Conservation (phyloP, 2,113 vertebrate species). For the Vireo altiloquus region DNA sequence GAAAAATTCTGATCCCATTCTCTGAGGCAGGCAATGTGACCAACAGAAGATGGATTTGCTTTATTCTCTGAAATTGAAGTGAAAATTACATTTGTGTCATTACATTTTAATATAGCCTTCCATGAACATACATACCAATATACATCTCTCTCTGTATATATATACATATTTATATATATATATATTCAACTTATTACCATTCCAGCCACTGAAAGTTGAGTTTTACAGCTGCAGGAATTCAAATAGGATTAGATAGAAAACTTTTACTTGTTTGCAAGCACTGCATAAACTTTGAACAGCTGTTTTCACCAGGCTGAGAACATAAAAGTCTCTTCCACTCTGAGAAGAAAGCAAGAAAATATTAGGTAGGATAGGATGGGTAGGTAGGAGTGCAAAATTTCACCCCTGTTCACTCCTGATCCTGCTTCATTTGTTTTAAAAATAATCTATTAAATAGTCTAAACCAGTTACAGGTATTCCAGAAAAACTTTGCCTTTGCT, state of each 20-base stretch:
- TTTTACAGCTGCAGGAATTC: not conserved
- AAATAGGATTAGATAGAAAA: slow-evolving; percentile 5
- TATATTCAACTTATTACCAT: not conserved
- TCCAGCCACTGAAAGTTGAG: not conserved
- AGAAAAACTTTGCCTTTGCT: not conserved
- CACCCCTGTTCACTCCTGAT: not conserved
- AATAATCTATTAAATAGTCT: not conserved
- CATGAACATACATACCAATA: not conserved
- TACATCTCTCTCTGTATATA: not conserved
- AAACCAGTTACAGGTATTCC: not conserved
- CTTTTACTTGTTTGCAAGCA: not conserved
- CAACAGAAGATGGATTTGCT: not conserved
- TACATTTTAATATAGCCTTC: not conserved
- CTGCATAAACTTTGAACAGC: not conserved
- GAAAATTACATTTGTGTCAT: slow-evolving; percentile 37
- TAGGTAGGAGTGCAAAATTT: not conserved
- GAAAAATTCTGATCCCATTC: slow-evolving; percentile 37
- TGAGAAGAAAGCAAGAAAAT: not conserved
- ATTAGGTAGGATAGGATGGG: not conserved
- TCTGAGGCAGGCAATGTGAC: slow-evolving; percentile 3
- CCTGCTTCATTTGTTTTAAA: not conserved
- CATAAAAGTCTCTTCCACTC: not conserved
- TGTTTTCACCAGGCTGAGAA: not conserved
- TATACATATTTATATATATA: not conserved
- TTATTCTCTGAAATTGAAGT: slow-evolving; percentile 35